Base-by-base conservation (phyloP, 53 echinoderm and acorn worm species). In the Arbacia lixula region DNA sequence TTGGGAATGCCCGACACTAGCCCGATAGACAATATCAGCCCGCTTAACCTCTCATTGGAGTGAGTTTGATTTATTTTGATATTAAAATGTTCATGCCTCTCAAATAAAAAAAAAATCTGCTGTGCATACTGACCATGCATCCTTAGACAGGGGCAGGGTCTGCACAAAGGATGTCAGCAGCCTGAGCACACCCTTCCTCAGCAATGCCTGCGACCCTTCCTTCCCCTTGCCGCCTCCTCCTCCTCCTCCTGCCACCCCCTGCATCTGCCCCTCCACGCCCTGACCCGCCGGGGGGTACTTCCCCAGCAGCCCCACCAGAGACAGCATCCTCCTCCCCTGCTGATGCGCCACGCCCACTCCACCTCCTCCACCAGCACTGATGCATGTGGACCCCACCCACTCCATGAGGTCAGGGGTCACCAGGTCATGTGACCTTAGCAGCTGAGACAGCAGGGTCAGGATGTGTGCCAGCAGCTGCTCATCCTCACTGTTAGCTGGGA, bases 401-500 rank as follows among this genome's bases (percentile, higher is more conserved):
- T 85, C 87, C 10, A 94, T 60, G 78, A 97, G 84, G 63, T 97
- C 90, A 12, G 71, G 61, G 57, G 89, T 66, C 5, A 85, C 60
- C 0, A 87, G 87, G 56, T 80, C 55, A 31, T 38, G 63, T 36
- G 91, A 89, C 29, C 52, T 81, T 86, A 97, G 65, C n/a, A 97
- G 84, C 22, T 83, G 79, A 34, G 85, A 73, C 19, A 97, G 50
- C 60, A 97, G 86, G 36, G 85, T 43, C 12, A 97, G 60, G 1
- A 97, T 84, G 83, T 91, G 91, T 19, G 88, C 71, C 14, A 97
- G 85, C 46, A 97, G 90, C 0, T 74, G 62, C 71, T 94, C 89
- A 58, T 97, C 97, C 11, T 94, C 97, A 4, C 61, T 28, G 63
- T 86, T 97, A 60, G 90, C 90, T 38, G 97, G 97, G 25, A 89